Evolutionary conservation across 2,113 vertebrate genomes (phyloP).

Genomic region (Bubo bubo): DNA sequence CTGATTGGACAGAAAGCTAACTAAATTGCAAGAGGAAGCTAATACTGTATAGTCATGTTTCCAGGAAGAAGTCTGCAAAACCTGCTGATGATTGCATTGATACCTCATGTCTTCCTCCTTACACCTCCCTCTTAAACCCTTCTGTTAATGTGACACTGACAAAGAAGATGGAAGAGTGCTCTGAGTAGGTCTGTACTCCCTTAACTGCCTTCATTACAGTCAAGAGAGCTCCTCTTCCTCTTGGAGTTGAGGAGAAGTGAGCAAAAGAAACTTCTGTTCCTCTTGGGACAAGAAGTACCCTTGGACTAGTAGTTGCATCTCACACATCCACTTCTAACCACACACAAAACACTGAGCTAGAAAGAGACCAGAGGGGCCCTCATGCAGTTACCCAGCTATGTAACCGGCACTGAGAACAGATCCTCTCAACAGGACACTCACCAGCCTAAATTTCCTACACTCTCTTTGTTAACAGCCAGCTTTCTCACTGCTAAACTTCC

Average conservation of each 20-base stretch:
- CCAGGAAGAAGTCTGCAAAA: not conserved
- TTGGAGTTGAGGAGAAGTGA: not conserved
- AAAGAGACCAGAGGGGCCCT: not conserved
- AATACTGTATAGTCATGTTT: not conserved
- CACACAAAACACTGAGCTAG: not conserved
- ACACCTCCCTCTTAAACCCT: not conserved
- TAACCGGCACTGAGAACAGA: not conserved
- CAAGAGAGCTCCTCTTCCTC: not conserved
- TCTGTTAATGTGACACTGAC: not conserved
- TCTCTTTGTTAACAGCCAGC: not conserved
- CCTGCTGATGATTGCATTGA: accelerated
- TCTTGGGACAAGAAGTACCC: not conserved
- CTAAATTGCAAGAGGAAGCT: not conserved
- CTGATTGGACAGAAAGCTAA: not conserved
- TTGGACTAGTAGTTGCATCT: not conserved
- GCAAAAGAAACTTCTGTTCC: not conserved
- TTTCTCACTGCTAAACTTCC: not conserved
- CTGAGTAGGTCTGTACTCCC: not conserved
- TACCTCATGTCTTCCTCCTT: not conserved
- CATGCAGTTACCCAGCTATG: not conserved
- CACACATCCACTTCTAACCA: not conserved
- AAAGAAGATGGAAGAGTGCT: not conserved
- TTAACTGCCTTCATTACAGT: not conserved
- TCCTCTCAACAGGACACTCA: accelerated
- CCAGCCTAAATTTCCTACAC: not conserved